phyloP scores from a whole-genome alignment of 2,113 vertebrate species.

The Pygoscelis antarcticus region DNA sequence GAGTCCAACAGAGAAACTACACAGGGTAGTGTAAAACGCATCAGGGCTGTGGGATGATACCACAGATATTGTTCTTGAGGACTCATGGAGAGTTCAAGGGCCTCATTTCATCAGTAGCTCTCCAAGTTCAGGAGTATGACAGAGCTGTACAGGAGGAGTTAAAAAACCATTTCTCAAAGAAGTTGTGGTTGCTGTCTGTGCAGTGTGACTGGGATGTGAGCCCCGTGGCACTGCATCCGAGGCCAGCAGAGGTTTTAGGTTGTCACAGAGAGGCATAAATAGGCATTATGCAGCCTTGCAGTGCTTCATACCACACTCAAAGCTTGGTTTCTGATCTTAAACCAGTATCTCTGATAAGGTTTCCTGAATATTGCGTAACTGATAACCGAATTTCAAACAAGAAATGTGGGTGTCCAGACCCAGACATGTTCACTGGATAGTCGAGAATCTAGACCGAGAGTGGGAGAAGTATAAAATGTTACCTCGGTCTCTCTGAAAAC shows the following conservation, averaged over 20 bases:
- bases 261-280: background rate
- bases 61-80: background rate
- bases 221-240: background rate
- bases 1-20: background rate
- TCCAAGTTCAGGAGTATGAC: background rate
- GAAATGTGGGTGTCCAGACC: background rate
- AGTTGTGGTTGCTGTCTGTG: background rate
- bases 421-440: background rate
- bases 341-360: background rate
- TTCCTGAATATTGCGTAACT: background rate
- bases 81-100: background rate
- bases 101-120: background rate
- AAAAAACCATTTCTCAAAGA: background rate
- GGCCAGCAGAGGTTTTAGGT: background rate
- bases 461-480: background rate
- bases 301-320: background rate
- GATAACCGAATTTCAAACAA: background rate
- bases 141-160: background rate
- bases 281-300: background rate
- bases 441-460: background rate
- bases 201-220: background rate
- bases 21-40: rapidly evolving
- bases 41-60: background rate
- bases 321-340: background rate
- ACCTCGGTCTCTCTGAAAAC: background rate